Evolutionary conservation across 2,113 vertebrate species (phyloP).

Genomic region (Atrichornis clamosus): DNA sequence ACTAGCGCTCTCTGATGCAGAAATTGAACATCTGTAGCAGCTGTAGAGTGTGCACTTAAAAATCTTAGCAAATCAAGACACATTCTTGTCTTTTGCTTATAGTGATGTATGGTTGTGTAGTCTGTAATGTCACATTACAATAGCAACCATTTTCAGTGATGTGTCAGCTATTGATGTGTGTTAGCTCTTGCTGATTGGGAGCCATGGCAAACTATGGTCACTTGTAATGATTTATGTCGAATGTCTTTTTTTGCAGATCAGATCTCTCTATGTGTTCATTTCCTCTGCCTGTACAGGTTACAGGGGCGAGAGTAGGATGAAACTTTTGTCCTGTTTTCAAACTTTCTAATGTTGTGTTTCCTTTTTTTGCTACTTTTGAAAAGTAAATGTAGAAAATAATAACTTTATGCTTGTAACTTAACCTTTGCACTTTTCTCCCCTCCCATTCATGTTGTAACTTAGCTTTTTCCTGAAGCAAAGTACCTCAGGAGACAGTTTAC

Average conservation of each 20-base stretch:
- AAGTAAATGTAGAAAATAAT: background rate
- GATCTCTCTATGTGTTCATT: background rate
- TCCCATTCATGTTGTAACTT: background rate
- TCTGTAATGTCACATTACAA: background rate
- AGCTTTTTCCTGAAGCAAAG: slow-evolving; percentile 93
- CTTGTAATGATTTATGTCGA: background rate
- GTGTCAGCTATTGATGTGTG: background rate
- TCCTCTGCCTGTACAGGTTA: background rate
- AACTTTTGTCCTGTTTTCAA: background rate
- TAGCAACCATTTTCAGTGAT: background rate
- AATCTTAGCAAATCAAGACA: background rate
- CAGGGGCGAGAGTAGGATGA: background rate
- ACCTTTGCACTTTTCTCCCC: background rate
- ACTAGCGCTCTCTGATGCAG: background rate
- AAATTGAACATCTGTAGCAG: background rate
- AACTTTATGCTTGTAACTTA: background rate
- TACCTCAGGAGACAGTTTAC: slow-evolving; percentile 91
- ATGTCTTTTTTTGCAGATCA: background rate
- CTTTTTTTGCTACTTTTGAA: background rate
- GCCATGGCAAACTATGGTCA: background rate
- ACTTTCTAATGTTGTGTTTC: background rate
- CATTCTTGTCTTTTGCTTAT: rapidly evolving
- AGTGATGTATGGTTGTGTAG: background rate
- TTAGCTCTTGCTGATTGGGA: background rate
- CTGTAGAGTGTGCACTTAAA: background rate